Conservation (phyloP, 2,113 vertebrate species). For the Myrmecophaga tridactyla region DNA sequence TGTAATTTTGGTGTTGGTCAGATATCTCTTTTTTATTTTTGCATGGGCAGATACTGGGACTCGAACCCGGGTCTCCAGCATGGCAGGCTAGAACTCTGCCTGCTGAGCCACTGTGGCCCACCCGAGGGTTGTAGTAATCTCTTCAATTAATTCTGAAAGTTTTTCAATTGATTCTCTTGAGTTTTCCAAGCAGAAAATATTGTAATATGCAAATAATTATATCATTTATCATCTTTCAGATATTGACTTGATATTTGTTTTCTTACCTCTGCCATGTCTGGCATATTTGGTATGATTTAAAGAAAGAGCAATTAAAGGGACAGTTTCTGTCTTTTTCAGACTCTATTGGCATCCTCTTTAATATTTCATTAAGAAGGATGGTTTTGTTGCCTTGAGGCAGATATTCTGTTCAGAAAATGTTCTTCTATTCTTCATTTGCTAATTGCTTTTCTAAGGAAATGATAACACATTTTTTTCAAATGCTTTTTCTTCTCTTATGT, state of each 20-base stretch:
- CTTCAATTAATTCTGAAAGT: background rate
- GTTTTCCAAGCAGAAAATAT: background rate
- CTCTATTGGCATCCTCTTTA: background rate
- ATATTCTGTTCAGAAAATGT: background rate
- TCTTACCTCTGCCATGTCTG: background rate
- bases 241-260: background rate
- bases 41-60: too few species aligned
- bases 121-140: too few species aligned
- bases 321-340: background rate
- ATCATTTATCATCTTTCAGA: background rate
- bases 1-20: background rate
- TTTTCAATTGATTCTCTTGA: background rate
- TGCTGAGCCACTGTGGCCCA: too few species aligned
- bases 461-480: background rate
- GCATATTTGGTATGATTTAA: background rate
- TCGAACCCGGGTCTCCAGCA: too few species aligned
- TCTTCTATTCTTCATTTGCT: background rate
- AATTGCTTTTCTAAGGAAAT: background rate
- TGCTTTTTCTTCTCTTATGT: background rate
- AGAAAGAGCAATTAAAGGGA: background rate
- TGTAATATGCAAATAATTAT: background rate
- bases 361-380: background rate
- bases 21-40: too few species aligned
- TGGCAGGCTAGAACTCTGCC: too few species aligned
- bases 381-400: background rate